Evolutionary conservation across 2,797 vertebrate genomes (phyloP).

Genomic region (Sebastes flavidus): DNA sequence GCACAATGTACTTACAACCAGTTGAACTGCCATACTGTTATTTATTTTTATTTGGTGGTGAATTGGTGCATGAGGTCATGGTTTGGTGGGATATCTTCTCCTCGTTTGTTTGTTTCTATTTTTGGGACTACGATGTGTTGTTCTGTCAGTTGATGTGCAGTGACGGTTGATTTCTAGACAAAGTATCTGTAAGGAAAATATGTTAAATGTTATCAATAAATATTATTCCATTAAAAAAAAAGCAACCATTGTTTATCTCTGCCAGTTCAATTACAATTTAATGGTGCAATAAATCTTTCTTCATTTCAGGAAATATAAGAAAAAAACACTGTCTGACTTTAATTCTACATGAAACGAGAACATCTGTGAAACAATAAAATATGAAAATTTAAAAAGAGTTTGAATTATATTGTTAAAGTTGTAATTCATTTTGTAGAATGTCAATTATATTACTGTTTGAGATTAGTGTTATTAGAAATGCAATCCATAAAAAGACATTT

Average conservation of each 20-base stretch:
- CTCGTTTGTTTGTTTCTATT: slow-evolving; percentile 65
- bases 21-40: slow-evolving; percentile 66
- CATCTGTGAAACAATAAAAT: slow-evolving; percentile 6
- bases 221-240: slow-evolving; percentile 69
- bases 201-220: slow-evolving; percentile 83
- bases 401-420: neutral
- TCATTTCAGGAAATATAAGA: neutral
- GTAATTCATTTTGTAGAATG: slow-evolving; percentile 6
- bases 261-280: neutral
- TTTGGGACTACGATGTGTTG: slow-evolving; percentile 71
- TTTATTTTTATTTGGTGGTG: slow-evolving; percentile 57
- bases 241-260: neutral
- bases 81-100: slow-evolving; percentile 73
- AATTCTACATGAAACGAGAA: neutral
- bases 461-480: slow-evolving; percentile 1
- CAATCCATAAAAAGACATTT: slow-evolving; percentile 11
- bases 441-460: neutral
- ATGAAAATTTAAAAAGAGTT: neutral
- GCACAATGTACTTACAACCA: slow-evolving; percentile 74
- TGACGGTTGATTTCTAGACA: slow-evolving; percentile 86
- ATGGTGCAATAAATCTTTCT: neutral
- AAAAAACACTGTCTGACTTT: neutral
- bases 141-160: slow-evolving; percentile 85
- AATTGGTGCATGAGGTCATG: slow-evolving; percentile 83
- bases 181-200: slow-evolving; percentile 82